Evolutionary conservation across 2,797 vertebrate species (phyloP).

Genomic region (Smutsia temminckii): DNA sequence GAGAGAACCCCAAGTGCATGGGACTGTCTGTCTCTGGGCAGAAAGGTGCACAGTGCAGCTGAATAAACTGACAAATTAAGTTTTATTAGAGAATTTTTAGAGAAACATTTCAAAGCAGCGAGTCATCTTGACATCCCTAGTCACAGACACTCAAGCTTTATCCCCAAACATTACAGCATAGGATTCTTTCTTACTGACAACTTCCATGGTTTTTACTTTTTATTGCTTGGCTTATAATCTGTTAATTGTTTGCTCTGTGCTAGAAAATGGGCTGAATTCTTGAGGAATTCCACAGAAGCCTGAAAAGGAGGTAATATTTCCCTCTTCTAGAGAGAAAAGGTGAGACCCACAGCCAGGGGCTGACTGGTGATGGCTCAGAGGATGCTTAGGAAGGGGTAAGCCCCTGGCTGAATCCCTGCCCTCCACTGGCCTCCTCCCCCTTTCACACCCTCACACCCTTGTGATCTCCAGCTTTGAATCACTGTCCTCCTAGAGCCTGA

Average conservation of each 20-base stretch:
- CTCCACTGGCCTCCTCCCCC: background rate
- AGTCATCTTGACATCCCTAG: background rate
- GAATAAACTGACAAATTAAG: background rate
- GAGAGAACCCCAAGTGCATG: background rate
- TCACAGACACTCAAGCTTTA: background rate
- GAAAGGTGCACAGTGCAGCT: background rate
- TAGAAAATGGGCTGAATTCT: background rate
- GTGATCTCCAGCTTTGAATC: background rate
- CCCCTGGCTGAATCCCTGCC: background rate
- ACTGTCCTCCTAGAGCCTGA: background rate
- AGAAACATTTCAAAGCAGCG: background rate
- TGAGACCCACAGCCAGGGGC: background rate
- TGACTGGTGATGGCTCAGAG: background rate
- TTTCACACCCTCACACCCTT: too few species aligned
- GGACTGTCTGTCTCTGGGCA: background rate
- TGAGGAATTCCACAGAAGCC: background rate
- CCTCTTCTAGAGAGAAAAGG: background rate
- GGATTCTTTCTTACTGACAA: background rate
- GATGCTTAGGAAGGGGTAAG: background rate
- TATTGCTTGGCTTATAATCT: background rate
- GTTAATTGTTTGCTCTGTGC: background rate
- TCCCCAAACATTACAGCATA: background rate
- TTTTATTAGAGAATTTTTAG: background rate
- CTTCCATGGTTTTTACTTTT: background rate
- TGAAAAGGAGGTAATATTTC: background rate